Conservation (phyloP, 1,140 invertebrate species). For the Octopus bimaculoides region DNA sequence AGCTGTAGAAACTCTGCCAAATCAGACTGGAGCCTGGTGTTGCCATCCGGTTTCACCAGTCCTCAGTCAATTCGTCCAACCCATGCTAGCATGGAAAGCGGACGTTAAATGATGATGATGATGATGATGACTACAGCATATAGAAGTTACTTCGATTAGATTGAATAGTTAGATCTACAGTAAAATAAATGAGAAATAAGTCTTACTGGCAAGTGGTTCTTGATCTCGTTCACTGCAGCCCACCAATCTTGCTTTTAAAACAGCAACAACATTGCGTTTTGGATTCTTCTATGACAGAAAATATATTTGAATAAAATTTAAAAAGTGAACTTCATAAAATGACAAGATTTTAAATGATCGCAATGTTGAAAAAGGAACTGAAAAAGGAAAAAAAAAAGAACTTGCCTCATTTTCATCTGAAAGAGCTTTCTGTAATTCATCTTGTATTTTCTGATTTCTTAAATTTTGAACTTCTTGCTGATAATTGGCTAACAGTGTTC, state of each 20-base stretch:
- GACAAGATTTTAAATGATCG: no score
- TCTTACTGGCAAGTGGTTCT: not conserved
- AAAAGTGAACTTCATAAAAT: no score
- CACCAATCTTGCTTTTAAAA: not conserved
- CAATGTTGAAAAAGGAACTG: not conserved
- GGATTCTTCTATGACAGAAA: not conserved
- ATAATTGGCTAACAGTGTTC: conserved; percentile 27
- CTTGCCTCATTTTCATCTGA: not conserved
- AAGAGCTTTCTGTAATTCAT: conserved; percentile 31
- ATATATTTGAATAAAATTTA: not conserved
- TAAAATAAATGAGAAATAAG: no score
- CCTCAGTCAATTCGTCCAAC: not conserved
- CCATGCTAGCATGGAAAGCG: no score
- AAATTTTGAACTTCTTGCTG: conserved; percentile 27
- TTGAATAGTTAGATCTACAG: no score
- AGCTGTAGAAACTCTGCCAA: no score
- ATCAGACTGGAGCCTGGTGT: no score
- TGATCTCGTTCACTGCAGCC: not conserved
- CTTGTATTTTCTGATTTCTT: conserved; percentile 29
- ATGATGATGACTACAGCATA: no score
- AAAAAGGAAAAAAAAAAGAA: conserved; percentile 12
- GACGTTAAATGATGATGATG: no score
- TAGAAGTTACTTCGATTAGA: no score
- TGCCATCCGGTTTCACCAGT: no score
- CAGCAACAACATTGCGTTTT: not conserved